Conservation (phyloP, 2,113 vertebrate genomes). For the human region DNA sequence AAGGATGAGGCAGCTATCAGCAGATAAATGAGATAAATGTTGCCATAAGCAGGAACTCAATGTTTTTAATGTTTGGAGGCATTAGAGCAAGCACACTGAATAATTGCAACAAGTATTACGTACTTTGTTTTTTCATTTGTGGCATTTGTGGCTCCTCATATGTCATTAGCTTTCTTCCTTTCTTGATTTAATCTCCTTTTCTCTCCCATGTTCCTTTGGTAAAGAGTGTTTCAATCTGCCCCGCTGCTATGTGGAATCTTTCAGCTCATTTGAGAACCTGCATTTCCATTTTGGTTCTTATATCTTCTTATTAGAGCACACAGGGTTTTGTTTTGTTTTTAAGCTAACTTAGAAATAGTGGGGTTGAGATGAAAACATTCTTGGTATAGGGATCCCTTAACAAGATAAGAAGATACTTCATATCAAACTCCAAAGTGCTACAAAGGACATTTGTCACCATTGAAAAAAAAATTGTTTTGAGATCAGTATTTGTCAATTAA, state of each 20-base stretch:
- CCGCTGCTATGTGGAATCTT: conserved; percentile 6
- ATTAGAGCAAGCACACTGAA: conserved; percentile 35
- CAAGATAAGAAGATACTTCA: background rate
- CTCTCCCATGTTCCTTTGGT: conserved; percentile 47
- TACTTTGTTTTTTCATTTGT: conserved; percentile 66
- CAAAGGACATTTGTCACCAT: background rate
- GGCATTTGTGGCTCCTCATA: conserved; percentile 62
- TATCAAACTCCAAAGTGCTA: background rate
- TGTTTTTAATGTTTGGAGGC: conserved; percentile 37
- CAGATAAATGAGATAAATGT: conserved; percentile 31
- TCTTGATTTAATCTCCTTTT: conserved; percentile 73
- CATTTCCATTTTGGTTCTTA: conserved; percentile 38
- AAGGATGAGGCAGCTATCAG: conserved; percentile 24
- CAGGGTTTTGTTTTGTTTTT: background rate
- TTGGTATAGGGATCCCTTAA: background rate
- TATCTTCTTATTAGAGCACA: background rate
- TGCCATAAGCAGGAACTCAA: conserved; percentile 32
- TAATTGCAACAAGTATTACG: conserved; percentile 12
- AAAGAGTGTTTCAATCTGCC: conserved; percentile 21
- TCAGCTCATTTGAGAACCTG: conserved; percentile 30
- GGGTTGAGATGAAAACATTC: background rate
- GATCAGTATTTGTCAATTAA: background rate
- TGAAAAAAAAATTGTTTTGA: background rate
- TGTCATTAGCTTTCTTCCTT: conserved; percentile 70
- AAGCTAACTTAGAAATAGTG: background rate